Conservation (phyloP, 2,888 invertebrate species). For the Abrostola tripartita region DNA sequence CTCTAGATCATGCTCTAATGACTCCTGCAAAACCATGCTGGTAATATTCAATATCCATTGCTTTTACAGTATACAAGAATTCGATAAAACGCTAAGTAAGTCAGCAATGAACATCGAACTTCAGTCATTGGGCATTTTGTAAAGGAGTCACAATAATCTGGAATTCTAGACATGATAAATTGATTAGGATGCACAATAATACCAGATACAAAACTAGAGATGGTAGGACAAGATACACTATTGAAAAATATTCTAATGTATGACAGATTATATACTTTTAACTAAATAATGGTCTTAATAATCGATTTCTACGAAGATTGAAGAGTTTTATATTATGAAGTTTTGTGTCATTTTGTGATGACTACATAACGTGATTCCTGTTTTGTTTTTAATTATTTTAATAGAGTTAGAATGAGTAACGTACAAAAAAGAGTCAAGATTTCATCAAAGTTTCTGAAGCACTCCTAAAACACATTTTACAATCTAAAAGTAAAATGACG, state of each 20-base stretch:
- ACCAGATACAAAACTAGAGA: slow-evolving; percentile 21
- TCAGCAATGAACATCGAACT: slow-evolving; percentile 1
- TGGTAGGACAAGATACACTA: slow-evolving; percentile 15
- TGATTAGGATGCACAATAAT: slow-evolving; percentile 28
- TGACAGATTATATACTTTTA: not conserved
- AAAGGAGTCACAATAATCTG: slow-evolving; percentile 17
- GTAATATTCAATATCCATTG: slow-evolving; percentile 1
- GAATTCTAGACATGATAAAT: slow-evolving; percentile 38
- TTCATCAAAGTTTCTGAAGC: too few relatives aligned
- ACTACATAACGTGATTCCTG: too few relatives aligned
- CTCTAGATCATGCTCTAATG: slow-evolving; percentile 74
- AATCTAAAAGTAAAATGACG: not conserved
- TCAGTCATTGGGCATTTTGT: not conserved
- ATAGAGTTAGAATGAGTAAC: too few relatives aligned
- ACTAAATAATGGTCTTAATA: slow-evolving; percentile 11
- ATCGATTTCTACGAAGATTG: not conserved
- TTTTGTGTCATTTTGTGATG: too few relatives aligned
- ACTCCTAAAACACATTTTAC: too few relatives aligned
- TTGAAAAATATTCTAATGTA: slow-evolving; percentile 9
- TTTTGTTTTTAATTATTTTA: too few relatives aligned
- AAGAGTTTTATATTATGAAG: too few relatives aligned
- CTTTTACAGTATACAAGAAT: not conserved
- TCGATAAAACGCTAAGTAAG: not conserved
- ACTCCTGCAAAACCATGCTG: slow-evolving; percentile 26
- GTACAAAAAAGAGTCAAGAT: too few relatives aligned